Evolutionary conservation across 2,113 vertebrate species (phyloP).

Genomic region (Crotalus helleri): DNA sequence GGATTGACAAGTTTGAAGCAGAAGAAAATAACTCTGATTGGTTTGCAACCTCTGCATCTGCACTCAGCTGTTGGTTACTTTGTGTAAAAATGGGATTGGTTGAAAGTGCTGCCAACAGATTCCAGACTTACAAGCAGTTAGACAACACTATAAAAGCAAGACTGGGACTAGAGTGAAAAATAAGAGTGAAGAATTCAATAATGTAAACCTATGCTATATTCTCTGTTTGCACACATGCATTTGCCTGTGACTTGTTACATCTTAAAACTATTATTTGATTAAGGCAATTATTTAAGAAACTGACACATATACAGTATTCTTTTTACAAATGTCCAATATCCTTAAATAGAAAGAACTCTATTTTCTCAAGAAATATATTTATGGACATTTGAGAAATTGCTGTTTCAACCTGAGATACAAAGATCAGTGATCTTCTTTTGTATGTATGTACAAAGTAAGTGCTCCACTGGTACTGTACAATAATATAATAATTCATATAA

Average conservation of each 20-base stretch:
- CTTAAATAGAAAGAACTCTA: neutral
- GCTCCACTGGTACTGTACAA: neutral
- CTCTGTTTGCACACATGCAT: neutral
- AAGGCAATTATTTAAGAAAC: neutral
- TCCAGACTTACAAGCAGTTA: neutral
- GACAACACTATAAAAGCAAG: neutral
- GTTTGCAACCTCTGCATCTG: neutral
- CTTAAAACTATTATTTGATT: neutral
- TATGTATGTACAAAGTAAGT: neutral
- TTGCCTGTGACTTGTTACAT: neutral
- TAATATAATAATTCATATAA: neutral
- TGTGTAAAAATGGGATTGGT: neutral
- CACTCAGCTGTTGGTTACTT: neutral
- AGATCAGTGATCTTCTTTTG: neutral
- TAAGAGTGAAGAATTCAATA: constrained; percentile 14
- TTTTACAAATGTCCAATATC: neutral
- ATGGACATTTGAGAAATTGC: neutral
- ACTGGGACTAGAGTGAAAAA: constrained; percentile 9
- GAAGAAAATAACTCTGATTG: neutral
- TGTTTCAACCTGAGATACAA: neutral
- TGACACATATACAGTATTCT: neutral
- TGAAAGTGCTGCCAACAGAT: neutral
- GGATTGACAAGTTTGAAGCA: neutral
- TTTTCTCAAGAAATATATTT: constrained; percentile 4
- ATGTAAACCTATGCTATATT: neutral